A percentile compares a stretch with the other conserved stretches of the same genome.
phyloP scores from a whole-genome alignment of 2,888 invertebrate species.

The Choristoneura rosaceana region DNA sequence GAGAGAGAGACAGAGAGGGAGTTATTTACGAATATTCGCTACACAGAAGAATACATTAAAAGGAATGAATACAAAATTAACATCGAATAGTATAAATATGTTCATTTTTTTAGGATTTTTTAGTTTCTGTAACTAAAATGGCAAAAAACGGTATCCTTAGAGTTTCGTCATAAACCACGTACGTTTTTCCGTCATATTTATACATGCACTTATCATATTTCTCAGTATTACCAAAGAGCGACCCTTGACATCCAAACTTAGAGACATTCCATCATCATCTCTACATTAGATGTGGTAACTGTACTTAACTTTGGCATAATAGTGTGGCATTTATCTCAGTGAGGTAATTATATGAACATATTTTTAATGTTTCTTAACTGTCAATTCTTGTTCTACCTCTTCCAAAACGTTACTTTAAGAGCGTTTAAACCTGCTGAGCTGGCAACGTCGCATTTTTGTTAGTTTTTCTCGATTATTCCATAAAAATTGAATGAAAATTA shows the following conservation, averaged over 20 bases:
- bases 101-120: too few relatives aligned
- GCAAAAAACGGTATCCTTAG: too few relatives aligned
- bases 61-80: background rate
- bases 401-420: too few relatives aligned
- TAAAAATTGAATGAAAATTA: too few relatives aligned
- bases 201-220: background rate
- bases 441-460: too few relatives aligned
- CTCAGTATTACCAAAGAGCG: slow-evolving; percentile 9
- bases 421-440: too few relatives aligned
- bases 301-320: slow-evolving; percentile 18
- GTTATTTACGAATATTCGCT: too few relatives aligned
- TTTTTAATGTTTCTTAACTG: slow-evolving; percentile 9
- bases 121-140: too few relatives aligned
- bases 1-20: too few relatives aligned
- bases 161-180: background rate
- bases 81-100: too few relatives aligned
- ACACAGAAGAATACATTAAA: too few relatives aligned
- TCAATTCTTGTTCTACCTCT: background rate
- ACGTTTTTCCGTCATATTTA: background rate
- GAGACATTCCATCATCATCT: slow-evolving; percentile 24
- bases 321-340: slow-evolving; percentile 3
- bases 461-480: too few relatives aligned
- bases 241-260: slow-evolving; percentile 36
- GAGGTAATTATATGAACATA: slow-evolving; percentile 20
- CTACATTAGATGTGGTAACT: slow-evolving; percentile 17